phyloP scores from a whole-genome alignment of 2,888 invertebrate species.

The Trypoxylon attenuatum region DNA sequence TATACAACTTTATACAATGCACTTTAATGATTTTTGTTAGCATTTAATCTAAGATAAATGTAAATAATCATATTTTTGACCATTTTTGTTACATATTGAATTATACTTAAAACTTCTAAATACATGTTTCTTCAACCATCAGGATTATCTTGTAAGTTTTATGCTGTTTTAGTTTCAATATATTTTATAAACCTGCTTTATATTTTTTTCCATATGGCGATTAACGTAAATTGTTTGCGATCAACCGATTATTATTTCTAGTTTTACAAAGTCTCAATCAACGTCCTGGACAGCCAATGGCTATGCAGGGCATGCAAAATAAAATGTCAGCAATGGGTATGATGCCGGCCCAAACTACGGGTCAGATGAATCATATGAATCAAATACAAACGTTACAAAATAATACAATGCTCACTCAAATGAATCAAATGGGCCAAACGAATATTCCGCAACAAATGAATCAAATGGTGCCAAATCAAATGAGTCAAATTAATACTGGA shows the following conservation, averaged over 20 bases:
- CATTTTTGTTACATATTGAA: background rate
- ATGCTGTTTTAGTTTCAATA: too few relatives aligned
- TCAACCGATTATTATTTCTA: conserved; percentile 38
- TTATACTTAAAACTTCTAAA: background rate
- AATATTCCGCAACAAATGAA: conserved; percentile 71
- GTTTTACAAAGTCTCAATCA: conserved; percentile 86
- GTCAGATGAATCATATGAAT: conserved; percentile 75
- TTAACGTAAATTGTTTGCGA: background rate
- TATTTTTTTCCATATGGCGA: background rate
- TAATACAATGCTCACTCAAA: conserved; percentile 76
- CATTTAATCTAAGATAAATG: background rate
- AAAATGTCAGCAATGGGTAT: conserved; percentile 76
- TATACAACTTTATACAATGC: too few relatives aligned
- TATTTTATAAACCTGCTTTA: background rate
- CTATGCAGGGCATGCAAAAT: conserved; percentile 78
- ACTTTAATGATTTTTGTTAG: background rate
- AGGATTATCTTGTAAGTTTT: too few relatives aligned
- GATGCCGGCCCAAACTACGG: conserved; percentile 74
- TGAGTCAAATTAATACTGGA: conserved; percentile 64
- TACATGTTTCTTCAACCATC: background rate
- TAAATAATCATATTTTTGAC: background rate
- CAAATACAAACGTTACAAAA: conserved; percentile 75
- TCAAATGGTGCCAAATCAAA: conserved; percentile 67
- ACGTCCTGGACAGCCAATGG: conserved; percentile 78
- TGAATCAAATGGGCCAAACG: conserved; percentile 71